Conservation (phyloP, 2,113 vertebrate genomes). For the Lichenostomus cassidix region DNA sequence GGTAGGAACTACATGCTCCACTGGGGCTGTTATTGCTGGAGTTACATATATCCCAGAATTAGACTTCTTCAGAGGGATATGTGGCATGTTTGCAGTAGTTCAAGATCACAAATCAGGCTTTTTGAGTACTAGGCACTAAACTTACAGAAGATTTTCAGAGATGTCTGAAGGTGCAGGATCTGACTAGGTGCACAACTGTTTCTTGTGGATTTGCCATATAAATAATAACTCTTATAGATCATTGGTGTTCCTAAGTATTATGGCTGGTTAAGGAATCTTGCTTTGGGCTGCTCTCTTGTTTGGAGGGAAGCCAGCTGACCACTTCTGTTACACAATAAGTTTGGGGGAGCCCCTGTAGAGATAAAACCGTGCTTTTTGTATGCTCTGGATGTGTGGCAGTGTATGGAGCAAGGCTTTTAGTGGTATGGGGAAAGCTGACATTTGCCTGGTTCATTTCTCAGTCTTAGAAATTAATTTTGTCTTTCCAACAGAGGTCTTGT, state of each 20-base stretch:
- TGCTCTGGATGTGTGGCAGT: not conserved
- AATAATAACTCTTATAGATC: not conserved
- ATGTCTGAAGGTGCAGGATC: not conserved
- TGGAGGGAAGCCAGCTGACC: not conserved
- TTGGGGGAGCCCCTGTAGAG: not conserved
- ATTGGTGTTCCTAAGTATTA: not conserved
- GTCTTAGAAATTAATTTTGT: not conserved
- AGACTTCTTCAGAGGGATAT: not conserved
- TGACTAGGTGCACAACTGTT: not conserved
- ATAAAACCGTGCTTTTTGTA: not conserved
- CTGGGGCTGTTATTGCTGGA: not conserved
- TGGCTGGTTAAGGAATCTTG: not conserved
- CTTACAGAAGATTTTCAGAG: not conserved
- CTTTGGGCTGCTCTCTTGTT: not conserved
- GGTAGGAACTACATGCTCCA: not conserved
- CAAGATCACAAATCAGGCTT: not conserved
- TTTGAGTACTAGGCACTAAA: not conserved
- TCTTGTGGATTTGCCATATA: not conserved
- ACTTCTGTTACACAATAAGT: not conserved
- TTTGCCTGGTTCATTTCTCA: not conserved
- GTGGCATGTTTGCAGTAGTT: not conserved
- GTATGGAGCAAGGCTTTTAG: not conserved
- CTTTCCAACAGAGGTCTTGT: constrained; percentile 15
- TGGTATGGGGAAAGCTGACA: not conserved
- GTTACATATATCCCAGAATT: not conserved